Evolutionary conservation across 2,113 vertebrate species (phyloP), one percentile per base, ranked within the genome.

Genomic region (Pteronura brasiliensis): DNA sequence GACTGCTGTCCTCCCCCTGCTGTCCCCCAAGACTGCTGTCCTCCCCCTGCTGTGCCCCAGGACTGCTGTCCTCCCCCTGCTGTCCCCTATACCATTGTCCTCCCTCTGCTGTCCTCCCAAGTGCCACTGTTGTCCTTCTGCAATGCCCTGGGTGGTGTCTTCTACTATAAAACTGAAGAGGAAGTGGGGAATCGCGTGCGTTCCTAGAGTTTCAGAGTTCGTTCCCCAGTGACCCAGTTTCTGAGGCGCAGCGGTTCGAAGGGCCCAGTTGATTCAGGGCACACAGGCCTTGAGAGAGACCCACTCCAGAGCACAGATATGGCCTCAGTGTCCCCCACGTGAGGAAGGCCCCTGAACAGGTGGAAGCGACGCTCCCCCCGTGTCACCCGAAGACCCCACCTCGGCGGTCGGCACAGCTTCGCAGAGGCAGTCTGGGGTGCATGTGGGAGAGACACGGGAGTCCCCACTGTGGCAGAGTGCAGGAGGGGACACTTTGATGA

Each of bases 291-390:
- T 39, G 8, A 8, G 69, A 23, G 4, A 10, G 9, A n/a, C 69
- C 69, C 65, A n/a, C 52, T 18, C 15, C 2, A 5, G 52, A 55
- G 52, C 52, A 18, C 52, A 18, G 52, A 4, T 17, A 5, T 0
- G 20, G n/a, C 18, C 69, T 39, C 2, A 1, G n/a, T 6, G 20
- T 23, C 69, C n/a, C 34, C 34, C 18, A 6, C 10, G 8, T 4
- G 9, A 71, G 67, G 20, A 71, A 36, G 65, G 4, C 23, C 39
- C 3, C 39, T 27, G 69, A 39, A 25, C 12, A 39, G 23, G 71
- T 13, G 11, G 10, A 39, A 21, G 1, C 0, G 8, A 10, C 1
- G 44, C 44, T 5, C 29, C 15, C 44, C 7, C 0, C 1, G 3
- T 9, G 39, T 29, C 25, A 7, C 31, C 13, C 8, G 42, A 34